phyloP scores from a whole-genome alignment of 2,113 vertebrate genomes.

The Lepus timidus region DNA sequence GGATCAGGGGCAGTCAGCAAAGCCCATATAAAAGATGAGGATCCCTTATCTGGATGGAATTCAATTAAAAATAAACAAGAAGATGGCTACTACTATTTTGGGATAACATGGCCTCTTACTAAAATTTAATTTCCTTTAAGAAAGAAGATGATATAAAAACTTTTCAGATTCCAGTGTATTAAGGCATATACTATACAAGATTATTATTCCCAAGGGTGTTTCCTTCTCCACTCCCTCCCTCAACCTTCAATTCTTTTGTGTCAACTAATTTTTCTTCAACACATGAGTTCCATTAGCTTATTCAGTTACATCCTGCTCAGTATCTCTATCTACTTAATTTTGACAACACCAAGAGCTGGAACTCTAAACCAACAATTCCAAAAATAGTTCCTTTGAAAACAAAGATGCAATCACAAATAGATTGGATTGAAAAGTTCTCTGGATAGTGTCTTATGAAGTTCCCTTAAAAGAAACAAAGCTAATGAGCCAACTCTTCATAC shows the following conservation, averaged over 20 bases:
- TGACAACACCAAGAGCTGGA: constrained; percentile 73
- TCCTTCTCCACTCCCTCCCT: no score
- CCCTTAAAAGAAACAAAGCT: constrained; percentile 10
- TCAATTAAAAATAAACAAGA: constrained; percentile 83
- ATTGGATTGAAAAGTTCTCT: constrained; percentile 75
- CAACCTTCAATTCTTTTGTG: constrained; percentile 45
- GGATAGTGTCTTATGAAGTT: constrained; percentile 68
- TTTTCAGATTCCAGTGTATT: constrained; percentile 40
- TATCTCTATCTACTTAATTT: constrained; percentile 68
- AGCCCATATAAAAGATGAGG: constrained; percentile 61
- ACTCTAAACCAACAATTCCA: constrained; percentile 72
- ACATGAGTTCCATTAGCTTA: constrained; percentile 77
- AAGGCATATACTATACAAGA: constrained; percentile 34
- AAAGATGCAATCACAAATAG: constrained; percentile 74
- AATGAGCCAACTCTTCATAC: constrained; percentile 53
- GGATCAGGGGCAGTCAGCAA: constrained; percentile 48
- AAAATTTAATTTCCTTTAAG: constrained; percentile 71
- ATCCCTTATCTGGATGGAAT: constrained; percentile 74
- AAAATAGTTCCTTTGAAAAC: constrained; percentile 81
- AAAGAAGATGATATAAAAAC: constrained; percentile 50
- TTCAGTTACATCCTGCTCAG: constrained; percentile 68
- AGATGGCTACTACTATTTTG: constrained; percentile 77
- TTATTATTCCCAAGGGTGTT: constrained; percentile 38
- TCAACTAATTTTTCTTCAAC: constrained; percentile 67
- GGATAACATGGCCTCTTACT: constrained; percentile 35